These are phyloP conservation scores for Harpegnathos saltator DNA, from an alignment of 1,140 invertebrate genomes.

Conservation along the genomic window DNA sequence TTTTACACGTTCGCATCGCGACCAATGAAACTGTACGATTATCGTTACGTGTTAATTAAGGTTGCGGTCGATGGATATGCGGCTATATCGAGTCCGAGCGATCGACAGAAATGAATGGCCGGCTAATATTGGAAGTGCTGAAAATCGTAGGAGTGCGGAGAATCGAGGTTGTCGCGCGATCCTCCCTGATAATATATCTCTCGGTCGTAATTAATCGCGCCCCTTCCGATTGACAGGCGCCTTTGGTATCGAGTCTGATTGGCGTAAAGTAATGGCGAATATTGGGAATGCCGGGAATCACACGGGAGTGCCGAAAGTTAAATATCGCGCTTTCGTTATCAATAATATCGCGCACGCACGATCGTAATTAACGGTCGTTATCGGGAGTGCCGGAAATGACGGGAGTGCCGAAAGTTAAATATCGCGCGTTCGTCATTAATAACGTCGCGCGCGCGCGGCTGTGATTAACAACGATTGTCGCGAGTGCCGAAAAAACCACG, in stretches of 20 bases:
- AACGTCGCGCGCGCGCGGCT: constrained; percentile 12
- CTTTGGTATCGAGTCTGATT: no score
- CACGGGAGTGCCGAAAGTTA: not conserved
- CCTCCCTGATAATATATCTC: no score
- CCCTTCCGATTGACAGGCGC: no score
- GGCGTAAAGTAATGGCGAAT: not conserved
- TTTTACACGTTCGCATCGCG: constrained; percentile 16
- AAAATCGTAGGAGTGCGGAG: not conserved
- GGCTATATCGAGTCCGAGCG: not conserved
- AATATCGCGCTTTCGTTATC: not conserved
- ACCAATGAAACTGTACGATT: constrained; percentile 29
- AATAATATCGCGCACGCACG: constrained; percentile 35
- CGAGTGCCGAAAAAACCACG: no score
- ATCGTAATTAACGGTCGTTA: no score
- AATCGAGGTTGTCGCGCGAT: not conserved
- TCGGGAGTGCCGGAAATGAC: no score
- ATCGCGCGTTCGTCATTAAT: constrained; percentile 14
- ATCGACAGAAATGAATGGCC: not conserved
- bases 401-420: not conserved
- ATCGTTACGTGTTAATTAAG: constrained; percentile 36
- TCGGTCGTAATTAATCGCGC: no score
- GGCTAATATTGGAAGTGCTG: not conserved
- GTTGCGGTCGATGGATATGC: not conserved
- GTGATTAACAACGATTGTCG: no score
- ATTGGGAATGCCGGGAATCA: constrained; percentile 2